Conservation (phyloP, 2,888 invertebrate genomes). For the Cyclophora albipunctata region DNA sequence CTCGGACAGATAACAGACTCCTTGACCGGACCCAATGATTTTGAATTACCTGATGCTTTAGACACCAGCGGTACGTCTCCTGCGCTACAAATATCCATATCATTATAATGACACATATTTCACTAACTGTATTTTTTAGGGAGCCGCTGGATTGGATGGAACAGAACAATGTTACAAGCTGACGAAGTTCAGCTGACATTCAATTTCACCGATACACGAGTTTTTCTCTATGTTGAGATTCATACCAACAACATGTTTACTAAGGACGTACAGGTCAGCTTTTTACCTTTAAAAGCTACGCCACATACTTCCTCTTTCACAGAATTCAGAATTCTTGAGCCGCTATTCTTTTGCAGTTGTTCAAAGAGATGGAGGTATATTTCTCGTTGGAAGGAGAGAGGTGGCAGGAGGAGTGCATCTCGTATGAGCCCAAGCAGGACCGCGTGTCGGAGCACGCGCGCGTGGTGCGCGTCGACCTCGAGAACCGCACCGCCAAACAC, state of each 20-base stretch:
- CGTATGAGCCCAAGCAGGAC: slow-evolving; percentile 76
- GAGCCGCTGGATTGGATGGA: slow-evolving; percentile 92
- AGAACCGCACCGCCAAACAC: slow-evolving; percentile 83
- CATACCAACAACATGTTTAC: slow-evolving; percentile 88
- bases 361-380: slow-evolving; percentile 83
- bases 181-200: slow-evolving; percentile 83
- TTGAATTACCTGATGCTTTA: slow-evolving; percentile 72
- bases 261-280: slow-evolving; percentile 82
- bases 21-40: slow-evolving; percentile 79
- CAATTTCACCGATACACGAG: slow-evolving; percentile 84
- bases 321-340: background rate
- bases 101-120: too few species aligned
- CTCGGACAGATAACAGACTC: slow-evolving; percentile 90
- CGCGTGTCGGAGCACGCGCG: slow-evolving; percentile 74
- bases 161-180: slow-evolving; percentile 76
- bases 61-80: slow-evolving; percentile 73
- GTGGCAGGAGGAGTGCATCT: slow-evolving; percentile 81
- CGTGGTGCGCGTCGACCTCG: slow-evolving; percentile 83
- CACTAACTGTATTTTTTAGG: slow-evolving; percentile 44
- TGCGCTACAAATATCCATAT: background rate
- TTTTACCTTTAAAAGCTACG: background rate
- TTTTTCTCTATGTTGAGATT: slow-evolving; percentile 82
- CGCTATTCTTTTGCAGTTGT: slow-evolving; percentile 72
- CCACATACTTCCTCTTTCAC: too few species aligned
- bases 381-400: slow-evolving; percentile 86